A percentile compares a stretch with the other conserved stretches of the same genome.
Conservation (phyloP, 2,888 invertebrate species). For the Drosophila yooni region DNA sequence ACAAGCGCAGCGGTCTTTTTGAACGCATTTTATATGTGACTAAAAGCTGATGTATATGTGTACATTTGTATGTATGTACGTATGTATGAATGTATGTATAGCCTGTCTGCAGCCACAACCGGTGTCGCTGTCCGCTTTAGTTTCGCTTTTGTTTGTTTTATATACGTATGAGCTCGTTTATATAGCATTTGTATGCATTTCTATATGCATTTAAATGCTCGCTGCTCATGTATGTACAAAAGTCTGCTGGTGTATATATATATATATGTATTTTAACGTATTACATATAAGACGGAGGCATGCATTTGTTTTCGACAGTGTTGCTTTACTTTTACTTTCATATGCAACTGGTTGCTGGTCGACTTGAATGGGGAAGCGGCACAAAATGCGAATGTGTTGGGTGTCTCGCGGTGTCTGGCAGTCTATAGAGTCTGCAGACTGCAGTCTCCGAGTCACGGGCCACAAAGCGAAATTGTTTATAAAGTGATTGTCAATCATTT, state of each 20-base stretch:
- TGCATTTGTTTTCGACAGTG: slow-evolving; percentile 66
- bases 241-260: slow-evolving; percentile 1
- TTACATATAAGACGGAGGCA: slow-evolving; percentile 43
- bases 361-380: slow-evolving; percentile 68
- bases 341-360: slow-evolving; percentile 74
- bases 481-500: slow-evolving; percentile 81
- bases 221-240: not conserved
- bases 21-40: slow-evolving; percentile 72
- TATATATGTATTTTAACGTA: slow-evolving; percentile 32
- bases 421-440: slow-evolving; percentile 22
- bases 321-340: slow-evolving; percentile 81
- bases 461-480: slow-evolving; percentile 73
- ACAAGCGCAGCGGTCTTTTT: slow-evolving; percentile 67
- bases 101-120: slow-evolving; percentile 67
- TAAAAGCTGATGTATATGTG: slow-evolving; percentile 33
- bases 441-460: slow-evolving; percentile 56
- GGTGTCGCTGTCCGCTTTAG: slow-evolving; percentile 61
- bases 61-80: slow-evolving; percentile 6
- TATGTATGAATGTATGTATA: slow-evolving; percentile 15
- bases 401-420: slow-evolving; percentile 44
- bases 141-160: slow-evolving; percentile 73
- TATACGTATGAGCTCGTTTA: slow-evolving; percentile 12
- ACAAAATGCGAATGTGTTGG: slow-evolving; percentile 33
- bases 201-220: slow-evolving; percentile 48
- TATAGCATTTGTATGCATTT: slow-evolving; percentile 4